phyloP scores from a whole-genome alignment of 2,888 invertebrate species.

The Idaea aversata region DNA sequence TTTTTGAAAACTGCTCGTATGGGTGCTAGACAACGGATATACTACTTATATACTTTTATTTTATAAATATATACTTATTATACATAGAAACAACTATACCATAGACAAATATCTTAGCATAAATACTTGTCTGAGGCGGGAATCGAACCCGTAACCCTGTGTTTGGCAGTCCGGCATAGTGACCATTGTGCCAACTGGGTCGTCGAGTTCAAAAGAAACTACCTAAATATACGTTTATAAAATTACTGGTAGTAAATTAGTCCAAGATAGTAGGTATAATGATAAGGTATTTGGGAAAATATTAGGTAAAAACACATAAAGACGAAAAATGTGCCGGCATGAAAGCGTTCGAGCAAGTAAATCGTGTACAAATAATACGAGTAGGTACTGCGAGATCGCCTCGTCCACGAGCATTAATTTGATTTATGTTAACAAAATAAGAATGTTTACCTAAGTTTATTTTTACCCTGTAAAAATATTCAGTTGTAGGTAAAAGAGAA shows the following conservation, averaged over 20 bases:
- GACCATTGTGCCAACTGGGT: too few relatives aligned
- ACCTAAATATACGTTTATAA: too few relatives aligned
- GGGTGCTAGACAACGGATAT: too few relatives aligned
- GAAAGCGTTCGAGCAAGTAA: neutral
- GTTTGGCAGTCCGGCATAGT: too few relatives aligned
- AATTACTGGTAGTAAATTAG: neutral
- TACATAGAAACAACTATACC: too few relatives aligned
- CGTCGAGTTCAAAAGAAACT: too few relatives aligned
- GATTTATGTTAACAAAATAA: slow-evolving; percentile 1
- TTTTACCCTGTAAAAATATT: neutral
- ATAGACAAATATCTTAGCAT: too few relatives aligned
- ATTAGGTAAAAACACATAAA: neutral
- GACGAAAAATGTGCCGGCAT: neutral
- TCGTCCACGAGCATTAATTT: neutral
- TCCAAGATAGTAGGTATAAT: neutral
- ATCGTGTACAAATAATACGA: slow-evolving; percentile 3
- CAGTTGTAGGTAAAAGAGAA: neutral
- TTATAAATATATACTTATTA: too few relatives aligned
- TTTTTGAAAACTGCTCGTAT: too few relatives aligned
- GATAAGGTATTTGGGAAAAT: neutral
- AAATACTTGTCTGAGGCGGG: too few relatives aligned
- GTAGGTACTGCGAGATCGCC: slow-evolving; percentile 4
- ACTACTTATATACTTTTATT: too few relatives aligned
- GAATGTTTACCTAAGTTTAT: neutral
- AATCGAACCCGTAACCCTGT: too few relatives aligned